These are phyloP conservation scores for Hippocampus kuda DNA, from an alignment of 2,797 vertebrate species.

Conservation along the genomic window DNA sequence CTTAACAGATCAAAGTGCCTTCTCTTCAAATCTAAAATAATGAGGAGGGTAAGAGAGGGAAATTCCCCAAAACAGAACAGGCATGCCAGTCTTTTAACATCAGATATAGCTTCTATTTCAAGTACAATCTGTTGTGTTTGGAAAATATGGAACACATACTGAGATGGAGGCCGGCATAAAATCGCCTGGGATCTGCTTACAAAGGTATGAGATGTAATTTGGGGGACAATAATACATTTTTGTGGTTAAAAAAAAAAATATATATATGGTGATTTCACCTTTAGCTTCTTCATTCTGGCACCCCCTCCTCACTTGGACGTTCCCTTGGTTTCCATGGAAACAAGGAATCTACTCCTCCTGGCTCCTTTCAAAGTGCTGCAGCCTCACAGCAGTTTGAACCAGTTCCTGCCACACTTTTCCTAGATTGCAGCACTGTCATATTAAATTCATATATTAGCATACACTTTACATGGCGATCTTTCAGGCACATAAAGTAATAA, in stretches of 20 bases:
- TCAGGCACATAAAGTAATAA: background rate
- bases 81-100: constrained; percentile 26
- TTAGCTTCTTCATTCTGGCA: constrained; percentile 36
- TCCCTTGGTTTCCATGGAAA: constrained; percentile 59
- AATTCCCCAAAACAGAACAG: constrained; percentile 35
- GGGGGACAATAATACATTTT: constrained; percentile 14
- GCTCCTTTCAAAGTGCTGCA: constrained; percentile 50
- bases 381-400: constrained; percentile 41
- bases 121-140: background rate
- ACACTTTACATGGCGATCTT: background rate
- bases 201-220: constrained; percentile 18
- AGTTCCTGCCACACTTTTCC: constrained; percentile 31
- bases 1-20: constrained; percentile 46
- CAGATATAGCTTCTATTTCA: background rate
- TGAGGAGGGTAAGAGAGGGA: constrained; percentile 26
- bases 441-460: background rate
- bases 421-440: constrained; percentile 41
- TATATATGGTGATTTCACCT: constrained; percentile 50
- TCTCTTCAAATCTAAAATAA: constrained; percentile 42
- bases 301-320: constrained; percentile 32
- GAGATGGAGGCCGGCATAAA: background rate
- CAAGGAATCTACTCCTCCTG: constrained; percentile 51
- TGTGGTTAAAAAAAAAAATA: constrained; percentile 44
- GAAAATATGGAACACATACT: background rate
- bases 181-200: background rate